Evolutionary conservation across 2,797 vertebrate genomes (phyloP).

Genomic region (Channa striata): DNA sequence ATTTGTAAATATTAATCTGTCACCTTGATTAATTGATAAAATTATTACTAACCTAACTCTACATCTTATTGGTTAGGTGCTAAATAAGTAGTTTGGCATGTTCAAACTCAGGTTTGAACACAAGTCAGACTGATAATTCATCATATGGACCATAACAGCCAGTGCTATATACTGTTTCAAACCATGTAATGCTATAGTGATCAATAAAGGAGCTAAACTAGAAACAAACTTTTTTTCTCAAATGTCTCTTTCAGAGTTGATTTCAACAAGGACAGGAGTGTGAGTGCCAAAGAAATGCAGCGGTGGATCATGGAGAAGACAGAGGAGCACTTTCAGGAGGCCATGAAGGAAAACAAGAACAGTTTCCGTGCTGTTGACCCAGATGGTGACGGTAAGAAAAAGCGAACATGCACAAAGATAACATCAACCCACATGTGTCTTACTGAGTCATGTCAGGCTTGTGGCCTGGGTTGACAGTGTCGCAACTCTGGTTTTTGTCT

Average conservation of each 20-base stretch:
- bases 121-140: background rate
- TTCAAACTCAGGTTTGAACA: background rate
- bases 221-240: background rate
- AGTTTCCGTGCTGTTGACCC: conserved; percentile 95
- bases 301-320: conserved; percentile 99
- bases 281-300: conserved; percentile 97
- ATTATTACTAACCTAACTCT: background rate
- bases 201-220: background rate
- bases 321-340: conserved; percentile 96
- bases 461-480: background rate
- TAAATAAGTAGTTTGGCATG: too few species aligned
- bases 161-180: background rate
- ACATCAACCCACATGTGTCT: background rate
- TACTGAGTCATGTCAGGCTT: background rate
- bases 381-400: conserved; percentile 90
- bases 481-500: background rate
- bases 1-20: too few species aligned
- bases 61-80: too few species aligned
- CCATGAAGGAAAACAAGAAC: conserved; percentile 91
- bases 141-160: background rate
- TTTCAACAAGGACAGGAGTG: conserved; percentile 88
- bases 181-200: background rate
- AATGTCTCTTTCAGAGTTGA: conserved; percentile 87
- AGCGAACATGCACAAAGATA: background rate
- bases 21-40: conserved; percentile 17